Conservation (phyloP, 1,140 invertebrate genomes). For the Acromyrmex heyeri region DNA sequence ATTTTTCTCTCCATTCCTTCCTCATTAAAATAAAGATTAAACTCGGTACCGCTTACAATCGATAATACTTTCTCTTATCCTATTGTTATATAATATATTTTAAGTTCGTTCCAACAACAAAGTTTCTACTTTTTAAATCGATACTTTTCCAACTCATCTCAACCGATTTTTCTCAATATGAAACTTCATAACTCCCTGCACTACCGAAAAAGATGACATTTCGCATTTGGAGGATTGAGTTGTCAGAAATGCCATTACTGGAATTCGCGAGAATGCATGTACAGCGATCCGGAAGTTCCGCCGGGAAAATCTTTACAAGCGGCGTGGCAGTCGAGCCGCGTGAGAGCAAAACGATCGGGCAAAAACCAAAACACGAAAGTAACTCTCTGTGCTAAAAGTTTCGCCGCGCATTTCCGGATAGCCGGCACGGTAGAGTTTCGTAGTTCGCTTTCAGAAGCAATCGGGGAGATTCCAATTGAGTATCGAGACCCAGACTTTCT, state of each 20-base stretch:
- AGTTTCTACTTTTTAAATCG: neutral
- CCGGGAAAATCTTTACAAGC: conserved; percentile 55
- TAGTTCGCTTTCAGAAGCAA: conserved; percentile 53
- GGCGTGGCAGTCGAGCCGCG: neutral
- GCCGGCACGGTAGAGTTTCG: conserved; percentile 35
- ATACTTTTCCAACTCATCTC: neutral
- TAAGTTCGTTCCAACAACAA: neutral
- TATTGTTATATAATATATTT: neutral
- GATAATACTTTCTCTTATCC: neutral
- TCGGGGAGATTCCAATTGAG: conserved; percentile 62
- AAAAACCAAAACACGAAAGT: conserved; percentile 62
- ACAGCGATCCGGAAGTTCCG: conserved; percentile 62
- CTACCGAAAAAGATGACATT: conserved; percentile 20
- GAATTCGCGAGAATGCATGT: conserved; percentile 24
- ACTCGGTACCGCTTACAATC: neutral
- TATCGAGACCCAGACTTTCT: conserved; percentile 41
- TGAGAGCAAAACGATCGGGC: conserved; percentile 60
- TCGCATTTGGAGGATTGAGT: conserved; percentile 38
- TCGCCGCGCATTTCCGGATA: conserved; percentile 18
- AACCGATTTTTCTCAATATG: neutral
- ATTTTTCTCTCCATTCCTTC: too few species aligned
- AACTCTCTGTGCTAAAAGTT: conserved; percentile 59
- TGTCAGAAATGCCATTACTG: conserved; percentile 14
- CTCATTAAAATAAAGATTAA: neutral
- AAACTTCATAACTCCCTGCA: conserved; percentile 8